Base-by-base conservation (phyloP, 2,888 invertebrate genomes). In the Listrodromus nycthemerus region DNA sequence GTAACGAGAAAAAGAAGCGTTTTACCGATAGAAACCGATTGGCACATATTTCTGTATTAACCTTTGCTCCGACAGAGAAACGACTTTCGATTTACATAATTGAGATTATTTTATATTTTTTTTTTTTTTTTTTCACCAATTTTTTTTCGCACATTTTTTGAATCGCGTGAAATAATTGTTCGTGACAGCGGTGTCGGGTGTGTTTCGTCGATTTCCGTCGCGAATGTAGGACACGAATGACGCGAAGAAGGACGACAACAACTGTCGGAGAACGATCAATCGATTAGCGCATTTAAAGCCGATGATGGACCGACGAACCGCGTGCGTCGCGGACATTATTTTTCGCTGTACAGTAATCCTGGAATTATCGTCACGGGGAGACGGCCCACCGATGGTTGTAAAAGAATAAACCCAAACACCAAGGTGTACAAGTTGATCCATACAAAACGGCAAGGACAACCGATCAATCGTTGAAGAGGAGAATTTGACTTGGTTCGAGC, bases 291-390 rank as follows among this genome's bases (percentile, higher is more conserved):
- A 50, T 76, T 76, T 61, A 33, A n/a, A 61, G 61, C 30, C 41
- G 80, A 48, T 48, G 78, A 79, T 66, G 58, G 27, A 63, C 74
- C 19, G 71, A 76, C 65, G 50, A 76, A 80, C 48, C 61, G 55
- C 69, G 48, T 69, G 37, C 33, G 63, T 27, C 63, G 45, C 33
- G 58, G 19, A 24, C 21, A 16, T 27, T 58, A 48, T 71, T 41
- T 71, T 61, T 48, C 50, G 30, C 6, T 21, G 55, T 27, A 65
- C 33, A 27, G 45, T 67, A 67, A 30, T 58, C 70, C 74, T 70
- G 69, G 67, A 82, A 82, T 84, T 82, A 82, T 79, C 81, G 81
- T 84, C 84, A 82, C 84, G 81, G 65, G 30, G 30, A 61, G 63
- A 4, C 41, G 3, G 13, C 48, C 65, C 65, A 30, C 65, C 66